Percentiles rank a stretch among this genome's conserved stretches.
These are phyloP conservation scores for Papilio demoleus DNA, from an alignment of 2,888 invertebrate species.

Conservation along the genomic window DNA sequence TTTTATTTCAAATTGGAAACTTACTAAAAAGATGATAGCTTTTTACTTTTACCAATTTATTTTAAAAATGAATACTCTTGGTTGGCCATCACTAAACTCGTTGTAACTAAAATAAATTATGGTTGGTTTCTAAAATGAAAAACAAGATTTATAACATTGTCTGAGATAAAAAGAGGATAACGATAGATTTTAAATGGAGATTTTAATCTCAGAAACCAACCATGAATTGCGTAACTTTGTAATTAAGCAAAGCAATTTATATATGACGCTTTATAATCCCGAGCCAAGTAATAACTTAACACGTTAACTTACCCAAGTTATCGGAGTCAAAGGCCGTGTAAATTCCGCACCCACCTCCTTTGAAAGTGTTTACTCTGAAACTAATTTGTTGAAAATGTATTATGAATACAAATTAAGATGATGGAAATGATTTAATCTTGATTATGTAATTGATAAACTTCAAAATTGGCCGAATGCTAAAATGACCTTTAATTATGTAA, in stretches of 20 bases:
- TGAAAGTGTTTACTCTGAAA: neutral
- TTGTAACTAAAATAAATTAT: neutral
- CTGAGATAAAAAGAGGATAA: too few relatives aligned
- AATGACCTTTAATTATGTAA: too few relatives aligned
- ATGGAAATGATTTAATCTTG: neutral
- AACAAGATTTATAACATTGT: too few relatives aligned
- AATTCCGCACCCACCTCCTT: constrained; percentile 10
- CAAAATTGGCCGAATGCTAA: too few relatives aligned
- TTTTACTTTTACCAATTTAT: neutral
- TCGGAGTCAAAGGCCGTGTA: constrained; percentile 11
- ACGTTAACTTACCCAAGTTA: constrained; percentile 12
- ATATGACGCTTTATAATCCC: constrained; percentile 19
- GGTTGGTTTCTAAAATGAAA: too few relatives aligned
- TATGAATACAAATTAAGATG: constrained; percentile 7
- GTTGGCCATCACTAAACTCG: neutral
- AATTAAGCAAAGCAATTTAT: constrained; percentile 16
- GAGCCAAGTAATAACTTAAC: neutral
- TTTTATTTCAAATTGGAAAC: neutral
- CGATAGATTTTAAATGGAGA: too few relatives aligned
- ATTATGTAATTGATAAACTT: neutral
- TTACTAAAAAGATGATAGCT: neutral
- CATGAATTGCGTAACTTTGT: constrained; percentile 11
- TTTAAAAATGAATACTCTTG: neutral
- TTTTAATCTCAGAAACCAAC: too few relatives aligned
- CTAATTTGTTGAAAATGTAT: constrained; percentile 15